These are phyloP conservation scores for Speoplatyrhinus poulsoni DNA, from an alignment of 2,113 vertebrate genomes.

Conservation along the genomic window DNA sequence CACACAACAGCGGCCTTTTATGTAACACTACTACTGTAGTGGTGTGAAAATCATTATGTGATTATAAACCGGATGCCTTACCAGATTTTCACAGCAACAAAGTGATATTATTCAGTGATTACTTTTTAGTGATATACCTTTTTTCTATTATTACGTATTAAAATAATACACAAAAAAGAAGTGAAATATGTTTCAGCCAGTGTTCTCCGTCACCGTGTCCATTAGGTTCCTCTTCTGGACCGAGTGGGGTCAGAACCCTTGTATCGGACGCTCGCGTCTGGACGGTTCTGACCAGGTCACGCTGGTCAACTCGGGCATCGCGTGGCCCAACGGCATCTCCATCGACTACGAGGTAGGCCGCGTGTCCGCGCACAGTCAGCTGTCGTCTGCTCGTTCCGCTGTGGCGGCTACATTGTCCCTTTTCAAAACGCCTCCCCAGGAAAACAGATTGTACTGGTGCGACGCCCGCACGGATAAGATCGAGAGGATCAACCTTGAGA, in stretches of 20 bases:
- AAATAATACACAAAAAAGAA: neutral
- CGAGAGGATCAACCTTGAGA: conserved; percentile 99
- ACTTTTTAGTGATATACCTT: too few relatives aligned
- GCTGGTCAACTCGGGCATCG: conserved; percentile 89
- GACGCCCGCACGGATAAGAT: conserved; percentile 99
- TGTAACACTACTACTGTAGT: neutral
- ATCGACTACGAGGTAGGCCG: conserved; percentile 91
- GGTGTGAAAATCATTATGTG: neutral
- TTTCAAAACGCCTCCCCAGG: conserved; percentile 87
- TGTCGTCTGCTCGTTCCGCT: neutral
- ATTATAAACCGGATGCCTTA: neutral
- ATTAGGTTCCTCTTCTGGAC: conserved; percentile 96
- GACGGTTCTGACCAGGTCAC: conserved; percentile 93
- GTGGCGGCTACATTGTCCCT: conserved; percentile 66
- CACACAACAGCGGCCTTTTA: neutral
- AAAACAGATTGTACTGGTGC: conserved; percentile 99
- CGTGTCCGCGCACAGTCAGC: conserved; percentile 5
- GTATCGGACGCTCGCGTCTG: conserved; percentile 89
- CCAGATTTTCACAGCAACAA: neutral
- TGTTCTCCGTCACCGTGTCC: neutral
- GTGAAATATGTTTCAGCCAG: neutral
- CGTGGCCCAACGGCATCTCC: conserved; percentile 96
- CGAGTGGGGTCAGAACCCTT: conserved; percentile 95
- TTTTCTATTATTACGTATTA: neutral
- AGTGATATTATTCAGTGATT: too few relatives aligned